Evolutionary conservation across 2,797 vertebrate species (phyloP), one percentile per base, ranked within the genome.

Genomic region (Australoheros facetus): DNA sequence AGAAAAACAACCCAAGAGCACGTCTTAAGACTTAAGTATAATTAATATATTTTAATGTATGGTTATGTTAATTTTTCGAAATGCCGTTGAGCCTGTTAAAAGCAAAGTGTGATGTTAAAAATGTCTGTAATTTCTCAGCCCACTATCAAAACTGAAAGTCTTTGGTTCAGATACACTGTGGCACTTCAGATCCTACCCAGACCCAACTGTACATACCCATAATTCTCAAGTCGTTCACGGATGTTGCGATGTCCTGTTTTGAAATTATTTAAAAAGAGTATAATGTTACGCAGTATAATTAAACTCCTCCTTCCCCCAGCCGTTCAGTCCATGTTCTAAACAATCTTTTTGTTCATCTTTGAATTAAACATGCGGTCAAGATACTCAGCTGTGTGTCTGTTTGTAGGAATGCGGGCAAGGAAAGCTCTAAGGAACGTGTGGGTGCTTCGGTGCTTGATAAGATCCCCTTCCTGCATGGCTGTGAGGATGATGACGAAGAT

Each of bases 401-500:
- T 84, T 81, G 53, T 37, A 98, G 97, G 93, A 97, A 97, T 1
- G 97, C 97, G 0, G 96, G 97, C 58, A 97, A 96, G 71, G 97
- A 97, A 55, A 92, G 93, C 74, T 94, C 94, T 7, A 94, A 95
- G 75, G 97, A 97, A 72, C 94, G 92, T 21, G 71, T 95, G 59
- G 92, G 95, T 0, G 80, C 95, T 56, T 96, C 96, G 0, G 95
- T 97, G 58, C 91, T 97, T 73, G 97, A 97, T 86, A 96, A 97
- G 93, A 96, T 97, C 81, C 96, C 97, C 59, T 97, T 98, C 87
- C 91, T 97, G 54, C 97, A 95, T 30, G 95, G 94, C 76, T 97
- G 97, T 0, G 96, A 97, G 87, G 97, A 97, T 0, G 97, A 97
- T 0, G 96, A 97, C 10, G 97, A 97, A 26, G 97, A 97, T 16